phyloP scores from a whole-genome alignment of 1,140 invertebrate species.

The Drosophila sp. region DNA sequence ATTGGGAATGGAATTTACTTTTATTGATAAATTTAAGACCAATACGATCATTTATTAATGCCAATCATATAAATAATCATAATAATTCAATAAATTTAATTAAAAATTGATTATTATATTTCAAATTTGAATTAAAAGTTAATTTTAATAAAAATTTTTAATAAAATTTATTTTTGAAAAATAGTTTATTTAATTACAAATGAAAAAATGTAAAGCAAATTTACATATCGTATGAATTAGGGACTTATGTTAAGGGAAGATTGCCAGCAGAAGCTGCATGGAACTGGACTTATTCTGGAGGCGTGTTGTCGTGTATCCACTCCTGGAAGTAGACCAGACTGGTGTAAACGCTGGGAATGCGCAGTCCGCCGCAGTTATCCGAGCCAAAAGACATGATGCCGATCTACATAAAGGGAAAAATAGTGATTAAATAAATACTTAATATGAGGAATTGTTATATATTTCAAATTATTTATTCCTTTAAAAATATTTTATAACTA shows the following conservation, averaged over 20 bases:
- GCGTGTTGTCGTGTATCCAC: slow-evolving; percentile 89
- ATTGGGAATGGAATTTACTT: too few relatives aligned
- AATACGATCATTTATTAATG: too few relatives aligned
- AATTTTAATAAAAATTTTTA: too few relatives aligned
- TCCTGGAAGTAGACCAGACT: slow-evolving; percentile 88
- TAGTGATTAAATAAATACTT: too few relatives aligned
- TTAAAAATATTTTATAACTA: too few relatives aligned
- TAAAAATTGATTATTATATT: too few relatives aligned
- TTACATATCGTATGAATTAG: slow-evolving; percentile 23
- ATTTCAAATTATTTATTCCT: too few relatives aligned
- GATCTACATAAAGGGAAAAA: slow-evolving; percentile 83
- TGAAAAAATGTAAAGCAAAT: slow-evolving; percentile 8
- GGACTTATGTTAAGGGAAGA: slow-evolving; percentile 35
- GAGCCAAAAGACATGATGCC: slow-evolving; percentile 90
- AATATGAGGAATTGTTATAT: too few relatives aligned
- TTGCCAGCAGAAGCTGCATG: not conserved
- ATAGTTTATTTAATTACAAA: slow-evolving; percentile 16
- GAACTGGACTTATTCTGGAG: slow-evolving; percentile 82
- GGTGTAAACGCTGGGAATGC: slow-evolving; percentile 89
- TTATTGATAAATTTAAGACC: too few relatives aligned
- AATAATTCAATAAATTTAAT: too few relatives aligned
- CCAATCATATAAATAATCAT: too few relatives aligned
- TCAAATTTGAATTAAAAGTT: too few relatives aligned
- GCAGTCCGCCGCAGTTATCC: slow-evolving; percentile 88
- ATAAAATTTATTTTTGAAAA: not conserved